Percentiles rank a stretch among this genome's conserved stretches.
Conservation (phyloP, 2,797 vertebrate species). For the Poecilia picta region DNA sequence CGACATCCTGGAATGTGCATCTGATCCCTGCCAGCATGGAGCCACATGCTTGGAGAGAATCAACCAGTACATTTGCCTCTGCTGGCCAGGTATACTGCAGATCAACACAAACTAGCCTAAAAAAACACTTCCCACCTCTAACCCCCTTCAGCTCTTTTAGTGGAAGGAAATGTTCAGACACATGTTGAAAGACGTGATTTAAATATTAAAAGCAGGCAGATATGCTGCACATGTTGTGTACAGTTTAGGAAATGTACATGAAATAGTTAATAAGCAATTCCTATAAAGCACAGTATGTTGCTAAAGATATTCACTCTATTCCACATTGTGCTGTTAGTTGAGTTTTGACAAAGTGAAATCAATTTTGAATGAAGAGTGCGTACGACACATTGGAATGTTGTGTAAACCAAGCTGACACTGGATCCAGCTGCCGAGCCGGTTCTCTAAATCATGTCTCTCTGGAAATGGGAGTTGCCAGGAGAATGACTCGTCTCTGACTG, state of each 20-base stretch:
- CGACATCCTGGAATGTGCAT: constrained; percentile 91
- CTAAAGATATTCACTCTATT: not conserved
- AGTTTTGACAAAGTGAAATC: not conserved
- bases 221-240: not conserved
- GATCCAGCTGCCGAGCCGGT: not conserved
- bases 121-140: not conserved
- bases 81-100: constrained; percentile 87
- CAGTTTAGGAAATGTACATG: not conserved
- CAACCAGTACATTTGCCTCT: constrained; percentile 87
- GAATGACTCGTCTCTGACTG: not conserved
- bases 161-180: not conserved
- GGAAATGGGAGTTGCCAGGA: not conserved
- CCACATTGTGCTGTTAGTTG: not conserved
- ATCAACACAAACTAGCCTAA: not conserved
- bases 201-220: not conserved
- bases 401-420: not conserved
- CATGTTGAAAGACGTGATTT: not conserved
- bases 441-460: constrained; percentile 1
- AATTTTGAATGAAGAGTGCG: not conserved
- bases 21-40: constrained; percentile 87
- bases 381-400: not conserved
- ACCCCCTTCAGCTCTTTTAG: not conserved
- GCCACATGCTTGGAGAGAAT: constrained; percentile 86
- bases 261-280: not conserved
- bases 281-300: not conserved